Base-by-base conservation (phyloP, 2,113 vertebrate species). In the Apodemus speciosus region DNA sequence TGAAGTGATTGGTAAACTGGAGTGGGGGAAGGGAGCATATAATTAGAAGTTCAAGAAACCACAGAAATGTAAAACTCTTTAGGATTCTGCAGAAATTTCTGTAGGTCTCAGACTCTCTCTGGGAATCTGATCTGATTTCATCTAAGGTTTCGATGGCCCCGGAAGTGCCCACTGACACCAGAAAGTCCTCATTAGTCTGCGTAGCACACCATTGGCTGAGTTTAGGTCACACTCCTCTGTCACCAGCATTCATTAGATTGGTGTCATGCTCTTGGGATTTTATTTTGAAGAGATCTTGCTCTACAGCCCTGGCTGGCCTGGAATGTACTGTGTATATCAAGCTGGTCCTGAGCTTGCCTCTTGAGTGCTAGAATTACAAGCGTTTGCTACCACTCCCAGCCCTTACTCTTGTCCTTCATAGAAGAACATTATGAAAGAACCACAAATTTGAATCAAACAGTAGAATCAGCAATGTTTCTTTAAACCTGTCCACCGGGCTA, bases 171-270 rank as follows among this genome's bases (percentile, higher is more conserved):
- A 15, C 0, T 64, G 32, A 53, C 40, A 51, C 11, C 62, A n/a
- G 20, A 21, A 51, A 21, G 11, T 11, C 27, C 60, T n/a, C 62
- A 49, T 49, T 11, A 66, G 40, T 49, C 40, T 49, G 10, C 20
- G 16, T 4, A 20, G 14, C 6, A 46, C 38, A 64, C 25, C 40
- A 46, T 27, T 64, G 38, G 80, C 58, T 64, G 30, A 35, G 27
- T 46, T 14, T 25, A 3, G 3, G 32, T 40, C 40, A 5, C 2
- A 72, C 1, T 20, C 20, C 80, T 83, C 11, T 0, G 0, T 35
- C 35, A 20, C 53, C 27, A 83, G 62, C 9, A 13, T 79, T 76
- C 62, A 23, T 6, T 69, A 84, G 75, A 66, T 35, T 51, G 30
- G 38, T 77, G 30, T 49, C 9, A 14, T 43, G 40, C 32, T 51